A percentile compares a stretch with the other conserved stretches of the same genome.
phyloP scores from a whole-genome alignment of 1,140 invertebrate species.

The Liolophura sinensis region DNA sequence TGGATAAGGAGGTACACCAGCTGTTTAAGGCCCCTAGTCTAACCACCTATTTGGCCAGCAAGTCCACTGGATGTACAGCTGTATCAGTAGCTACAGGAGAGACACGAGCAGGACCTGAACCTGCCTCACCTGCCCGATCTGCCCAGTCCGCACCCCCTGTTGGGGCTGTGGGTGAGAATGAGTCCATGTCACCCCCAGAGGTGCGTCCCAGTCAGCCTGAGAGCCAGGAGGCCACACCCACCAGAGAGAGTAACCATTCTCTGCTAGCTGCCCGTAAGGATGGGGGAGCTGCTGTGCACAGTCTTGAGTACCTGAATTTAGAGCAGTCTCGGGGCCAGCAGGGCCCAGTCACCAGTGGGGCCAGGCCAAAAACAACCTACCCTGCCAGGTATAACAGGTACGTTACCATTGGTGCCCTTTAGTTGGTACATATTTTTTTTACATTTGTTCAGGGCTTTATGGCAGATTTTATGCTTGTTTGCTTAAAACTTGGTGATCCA shows the following conservation, averaged over 20 bases:
- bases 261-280: no score
- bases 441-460: neutral
- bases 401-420: neutral
- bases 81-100: neutral
- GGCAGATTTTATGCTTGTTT: neutral
- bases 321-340: constrained; percentile 12
- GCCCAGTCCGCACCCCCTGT: no score
- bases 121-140: neutral
- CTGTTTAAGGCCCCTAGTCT: constrained; percentile 55
- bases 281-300: constrained; percentile 10
- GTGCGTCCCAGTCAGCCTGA: no score
- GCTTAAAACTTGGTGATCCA: neutral
- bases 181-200: no score
- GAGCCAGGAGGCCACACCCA: no score
- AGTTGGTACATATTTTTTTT: neutral
- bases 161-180: no score
- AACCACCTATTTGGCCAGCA: constrained; percentile 41
- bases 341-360: constrained; percentile 24
- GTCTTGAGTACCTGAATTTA: constrained; percentile 26
- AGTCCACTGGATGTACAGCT: constrained; percentile 5
- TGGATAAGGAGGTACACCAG: constrained; percentile 79
- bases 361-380: constrained; percentile 49
- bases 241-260: no score
- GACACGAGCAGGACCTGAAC: neutral
- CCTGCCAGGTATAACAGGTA: constrained; percentile 46